A percentile compares a stretch with the other conserved stretches of the same genome.
Conservation (phyloP, 2,797 vertebrate species). For the Xenops minutus region DNA sequence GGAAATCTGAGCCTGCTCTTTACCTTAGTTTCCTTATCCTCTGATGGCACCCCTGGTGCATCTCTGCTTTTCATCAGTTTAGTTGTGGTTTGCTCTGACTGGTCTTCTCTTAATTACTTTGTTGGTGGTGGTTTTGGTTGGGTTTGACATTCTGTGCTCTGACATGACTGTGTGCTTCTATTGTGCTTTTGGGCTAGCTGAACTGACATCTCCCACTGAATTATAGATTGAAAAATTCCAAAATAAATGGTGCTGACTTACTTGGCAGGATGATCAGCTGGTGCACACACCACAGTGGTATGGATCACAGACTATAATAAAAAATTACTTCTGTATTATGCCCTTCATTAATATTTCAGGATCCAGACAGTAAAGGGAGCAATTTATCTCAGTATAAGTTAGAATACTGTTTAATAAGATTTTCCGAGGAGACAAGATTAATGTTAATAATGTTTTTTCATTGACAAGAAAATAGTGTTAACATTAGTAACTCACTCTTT, state of each 20-base stretch:
- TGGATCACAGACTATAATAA: neutral
- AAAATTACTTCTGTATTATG: slow-evolving; percentile 3
- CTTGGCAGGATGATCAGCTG: neutral
- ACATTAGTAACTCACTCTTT: slow-evolving; percentile 1
- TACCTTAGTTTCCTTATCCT: neutral
- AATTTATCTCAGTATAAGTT: slow-evolving; percentile 22
- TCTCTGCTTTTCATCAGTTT: neutral
- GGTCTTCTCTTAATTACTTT: neutral
- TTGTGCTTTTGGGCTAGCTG: neutral
- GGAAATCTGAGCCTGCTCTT: neutral
- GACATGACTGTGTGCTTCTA: neutral
- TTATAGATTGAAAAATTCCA: neutral
- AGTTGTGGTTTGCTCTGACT: neutral
- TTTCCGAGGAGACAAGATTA: slow-evolving; percentile 33
- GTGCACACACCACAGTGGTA: neutral
- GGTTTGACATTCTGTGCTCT: neutral
- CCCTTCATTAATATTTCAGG: slow-evolving; percentile 59
- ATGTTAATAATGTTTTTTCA: slow-evolving; percentile 42
- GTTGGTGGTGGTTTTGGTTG: rapidly evolving
- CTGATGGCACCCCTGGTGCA: neutral
- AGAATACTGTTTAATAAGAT: slow-evolving; percentile 31
- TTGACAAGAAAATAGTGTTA: slow-evolving; percentile 5
- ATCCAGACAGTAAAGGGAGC: slow-evolving; percentile 10
- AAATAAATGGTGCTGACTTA: neutral
- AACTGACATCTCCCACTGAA: neutral